These are phyloP conservation scores for Dendronephthya gigantea DNA, from an alignment of 64 coral and sea anemone species.

Conservation along the genomic window DNA sequence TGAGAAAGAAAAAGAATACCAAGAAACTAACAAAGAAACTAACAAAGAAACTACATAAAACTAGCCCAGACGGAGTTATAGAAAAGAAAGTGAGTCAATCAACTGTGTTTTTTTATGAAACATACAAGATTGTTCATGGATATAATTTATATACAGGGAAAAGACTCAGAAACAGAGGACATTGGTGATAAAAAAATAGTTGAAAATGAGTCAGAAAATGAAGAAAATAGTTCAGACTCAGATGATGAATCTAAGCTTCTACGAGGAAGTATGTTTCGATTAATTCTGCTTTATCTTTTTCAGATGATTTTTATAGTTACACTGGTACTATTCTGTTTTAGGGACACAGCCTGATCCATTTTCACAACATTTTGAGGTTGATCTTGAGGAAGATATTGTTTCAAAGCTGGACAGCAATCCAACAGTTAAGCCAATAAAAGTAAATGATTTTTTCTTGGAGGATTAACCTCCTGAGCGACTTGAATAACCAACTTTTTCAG, in stretches of 20 bases:
- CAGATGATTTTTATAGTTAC: too few species aligned
- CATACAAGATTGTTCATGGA: too few species aligned
- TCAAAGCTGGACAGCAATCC: conserved; percentile 12
- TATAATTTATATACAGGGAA: not conserved
- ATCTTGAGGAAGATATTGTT: conserved; percentile 53
- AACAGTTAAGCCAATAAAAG: conserved; percentile 31
- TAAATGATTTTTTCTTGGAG: conserved; percentile 14
- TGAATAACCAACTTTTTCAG: not conserved
- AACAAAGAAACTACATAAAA: not conserved
- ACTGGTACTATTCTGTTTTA: conserved; percentile 8
- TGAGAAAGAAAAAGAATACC: not conserved
- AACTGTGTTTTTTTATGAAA: too few species aligned
- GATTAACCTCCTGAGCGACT: too few species aligned
- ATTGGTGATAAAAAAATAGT: not conserved
- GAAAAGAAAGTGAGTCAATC: not conserved
- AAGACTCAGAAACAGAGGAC: not conserved
- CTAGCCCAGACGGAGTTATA: not conserved
- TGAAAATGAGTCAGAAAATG: not conserved
- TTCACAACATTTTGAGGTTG: conserved; percentile 73
- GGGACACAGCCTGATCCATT: conserved; percentile 51
- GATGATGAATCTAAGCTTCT: not conserved
- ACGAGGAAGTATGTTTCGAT: not conserved
- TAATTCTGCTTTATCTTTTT: not conserved
- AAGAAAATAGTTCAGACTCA: not conserved
- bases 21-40: not conserved